Base-by-base conservation (phyloP, 2,113 vertebrate species). In the Pyrgilauda ruficollis region DNA sequence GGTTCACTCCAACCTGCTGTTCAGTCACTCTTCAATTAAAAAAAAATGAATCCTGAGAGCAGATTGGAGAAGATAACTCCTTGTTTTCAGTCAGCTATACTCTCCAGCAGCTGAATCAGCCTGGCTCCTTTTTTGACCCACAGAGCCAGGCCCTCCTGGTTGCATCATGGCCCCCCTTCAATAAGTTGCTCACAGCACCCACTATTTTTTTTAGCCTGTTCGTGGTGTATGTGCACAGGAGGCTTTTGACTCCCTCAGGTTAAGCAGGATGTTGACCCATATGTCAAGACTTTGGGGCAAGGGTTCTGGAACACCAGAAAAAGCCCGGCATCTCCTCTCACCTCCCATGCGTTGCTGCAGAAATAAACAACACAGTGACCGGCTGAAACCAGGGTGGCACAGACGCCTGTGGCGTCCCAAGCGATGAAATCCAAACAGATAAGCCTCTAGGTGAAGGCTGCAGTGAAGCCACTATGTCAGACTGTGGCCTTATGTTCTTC, bases 161-260 rank as follows among this genome's bases (percentile, higher is more conserved):
- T 69, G 17, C 31, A 35, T 16, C 3, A 1, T 43, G 43, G 39
- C 33, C 58, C 64, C 58, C n/a, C n/a, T 85, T 89, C 79, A 86
- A 5, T 0, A 61, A 43, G 26, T 19, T 72, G 49, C 27, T 91
- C 55, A 80, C 30, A 69, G 53, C 35, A 86, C 12, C 7, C 15
- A 9, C 13, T 26, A 1, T 5, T 53, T 46, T 80, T 58, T 78
- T 79, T 7, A 81, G 14, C 22, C 33, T 69, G 5, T 20, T 62
- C 0, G 1, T 1, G 1, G 15, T 37, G 22, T 30, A 64, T 49
- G 30, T 69, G 46, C 49, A 50, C 2, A 1, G 1, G 2, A 85
- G n/a, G 20, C 15, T 80, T 50, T 78, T 17, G 67, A 15, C 7
- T 68, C 56, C 44, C 39, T 78, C 30, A 31, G 39, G 28, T 47